Evolutionary conservation across 2,113 vertebrate species (phyloP), one percentile per base, ranked within the genome.

Genomic region (Oreotrochilus melanogaster): DNA sequence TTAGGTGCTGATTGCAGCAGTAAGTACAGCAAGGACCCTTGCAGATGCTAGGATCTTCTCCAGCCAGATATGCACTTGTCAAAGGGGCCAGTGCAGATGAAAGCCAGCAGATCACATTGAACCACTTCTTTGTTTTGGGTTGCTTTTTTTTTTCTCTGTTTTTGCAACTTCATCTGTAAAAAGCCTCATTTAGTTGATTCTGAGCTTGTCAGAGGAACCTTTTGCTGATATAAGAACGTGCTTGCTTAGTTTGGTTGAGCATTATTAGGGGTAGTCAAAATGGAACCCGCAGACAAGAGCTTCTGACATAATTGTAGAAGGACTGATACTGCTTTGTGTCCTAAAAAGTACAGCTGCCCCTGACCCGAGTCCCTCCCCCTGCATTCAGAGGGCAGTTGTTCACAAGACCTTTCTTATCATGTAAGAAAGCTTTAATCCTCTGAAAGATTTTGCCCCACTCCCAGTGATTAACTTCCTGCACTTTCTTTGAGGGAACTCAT

Each of bases 351-450:
- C 54, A 57, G 47, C 66, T 73, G 56, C 82, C 56, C 50, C 66
- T 85, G 74, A 50, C 78, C 58, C 2, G 1, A 57, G 54, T 48
- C 51, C 80, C 65, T 85, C 72, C 78, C 53, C 18, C 37, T 43
- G 33, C 78, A 3, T 81, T 61, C 25, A 3, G 1, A 3, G 66
- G 67, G 64, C 86, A 96, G 93, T 87, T 94, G 74, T 75, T 89
- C 37, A n/a, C 51, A 39, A 86, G 75, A 66, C 67, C 27, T 88
- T 62, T 73, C 85, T 94, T 83, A 90, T 56, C 42, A 1, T 22
- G 33, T 94, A 80, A 91, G 57, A 37, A 83, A 72, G 50, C 54
- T 88, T 83, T 94, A 94, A 95, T 95, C 92, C 71, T 71, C 61
- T 5, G 48, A n/a, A 51, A 90, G 72, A 90, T 64, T 80, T 79